phyloP scores from a whole-genome alignment of 1,140 invertebrate species.

The Ctenoplectra terminalis region DNA sequence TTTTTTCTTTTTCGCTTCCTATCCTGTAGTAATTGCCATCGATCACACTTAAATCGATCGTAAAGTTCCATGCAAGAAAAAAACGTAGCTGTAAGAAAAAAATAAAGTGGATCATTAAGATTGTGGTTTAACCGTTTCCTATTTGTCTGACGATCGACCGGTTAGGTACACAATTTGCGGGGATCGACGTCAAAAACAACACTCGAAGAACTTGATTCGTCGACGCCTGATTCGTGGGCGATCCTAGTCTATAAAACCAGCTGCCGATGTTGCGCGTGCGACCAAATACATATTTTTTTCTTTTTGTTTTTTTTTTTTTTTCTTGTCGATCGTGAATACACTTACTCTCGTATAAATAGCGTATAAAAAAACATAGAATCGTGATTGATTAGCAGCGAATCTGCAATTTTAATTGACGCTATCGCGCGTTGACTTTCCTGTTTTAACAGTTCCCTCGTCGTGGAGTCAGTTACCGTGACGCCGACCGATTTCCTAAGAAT shows the following conservation, averaged over 20 bases:
- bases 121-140: background rate
- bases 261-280: background rate
- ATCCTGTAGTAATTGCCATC: background rate
- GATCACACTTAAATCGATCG: background rate
- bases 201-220: no score
- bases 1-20: background rate
- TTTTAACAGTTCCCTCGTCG: background rate
- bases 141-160: background rate
- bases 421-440: background rate
- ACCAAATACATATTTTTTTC: background rate
- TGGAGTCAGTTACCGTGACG: background rate
- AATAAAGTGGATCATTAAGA: background rate
- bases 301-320: background rate
- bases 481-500: background rate
- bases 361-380: no score
- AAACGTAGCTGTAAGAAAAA: background rate
- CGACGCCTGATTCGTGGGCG: background rate
- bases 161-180: no score
- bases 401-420: slow-evolving; percentile 23
- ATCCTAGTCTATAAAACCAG: background rate
- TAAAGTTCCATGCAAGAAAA: background rate
- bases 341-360: no score
- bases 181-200: background rate
- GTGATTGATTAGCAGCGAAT: background rate
- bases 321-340: background rate